Evolutionary conservation across 2,888 invertebrate species (phyloP).

Genomic region (Troides helena): DNA sequence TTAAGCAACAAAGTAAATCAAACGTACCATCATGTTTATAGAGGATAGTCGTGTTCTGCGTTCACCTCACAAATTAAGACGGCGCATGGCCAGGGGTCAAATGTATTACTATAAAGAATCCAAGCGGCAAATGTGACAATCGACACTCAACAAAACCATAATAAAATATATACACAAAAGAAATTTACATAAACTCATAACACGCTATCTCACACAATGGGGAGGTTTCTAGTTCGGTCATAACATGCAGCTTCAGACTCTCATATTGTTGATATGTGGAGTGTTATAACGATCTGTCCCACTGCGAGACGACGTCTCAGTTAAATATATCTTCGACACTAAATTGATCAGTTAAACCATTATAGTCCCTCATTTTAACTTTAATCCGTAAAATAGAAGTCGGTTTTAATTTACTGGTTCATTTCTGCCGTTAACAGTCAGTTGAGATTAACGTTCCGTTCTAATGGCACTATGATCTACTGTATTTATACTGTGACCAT

Average conservation of each 20-base stretch:
- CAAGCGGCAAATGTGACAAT: slow-evolving; percentile 1
- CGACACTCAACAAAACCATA: background rate
- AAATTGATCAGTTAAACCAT: no score
- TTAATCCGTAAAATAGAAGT: no score
- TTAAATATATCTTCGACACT: no score
- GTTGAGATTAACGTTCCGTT: no score
- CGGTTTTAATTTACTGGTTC: no score
- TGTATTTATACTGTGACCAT: no score
- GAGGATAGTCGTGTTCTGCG: slow-evolving; percentile 4
- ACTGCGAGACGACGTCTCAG: no score
- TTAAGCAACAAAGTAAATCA: slow-evolving; percentile 24
- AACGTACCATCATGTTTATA: slow-evolving; percentile 11
- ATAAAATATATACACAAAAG: slow-evolving; percentile 7
- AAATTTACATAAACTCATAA: slow-evolving; percentile 12
- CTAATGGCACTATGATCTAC: no score
- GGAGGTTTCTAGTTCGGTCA: background rate
- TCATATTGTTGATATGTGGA: background rate
- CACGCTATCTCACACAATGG: background rate
- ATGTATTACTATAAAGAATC: slow-evolving; percentile 19
- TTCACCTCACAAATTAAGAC: slow-evolving; percentile 25
- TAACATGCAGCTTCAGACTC: background rate
- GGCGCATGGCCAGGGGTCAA: slow-evolving; percentile 17
- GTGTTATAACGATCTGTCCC: background rate
- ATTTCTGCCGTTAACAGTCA: no score
- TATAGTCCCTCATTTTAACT: no score